Percentiles rank a stretch among this genome's conserved stretches.
Conservation (phyloP, 1,140 invertebrate genomes). For the Panagrolaimus sp. region DNA sequence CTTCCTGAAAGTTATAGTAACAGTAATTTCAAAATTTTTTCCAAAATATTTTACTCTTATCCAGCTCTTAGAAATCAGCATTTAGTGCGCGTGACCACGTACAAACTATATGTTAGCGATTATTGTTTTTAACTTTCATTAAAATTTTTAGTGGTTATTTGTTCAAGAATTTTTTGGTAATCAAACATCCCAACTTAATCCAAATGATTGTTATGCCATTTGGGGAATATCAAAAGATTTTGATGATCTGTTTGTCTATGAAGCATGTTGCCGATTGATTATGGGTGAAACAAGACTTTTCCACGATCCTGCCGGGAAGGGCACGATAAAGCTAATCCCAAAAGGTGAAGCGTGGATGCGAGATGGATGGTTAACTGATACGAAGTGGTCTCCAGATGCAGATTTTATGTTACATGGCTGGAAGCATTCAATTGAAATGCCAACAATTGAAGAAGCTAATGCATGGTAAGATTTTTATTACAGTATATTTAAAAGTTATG, state of each 20-base stretch:
- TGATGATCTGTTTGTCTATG: conserved; percentile 33
- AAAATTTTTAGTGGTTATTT: conserved; percentile 9
- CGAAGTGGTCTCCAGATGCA: conserved; percentile 28
- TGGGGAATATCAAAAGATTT: conserved; percentile 22
- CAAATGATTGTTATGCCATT: background rate
- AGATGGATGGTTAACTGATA: conserved; percentile 40
- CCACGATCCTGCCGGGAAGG: conserved; percentile 18
- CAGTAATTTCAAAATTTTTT: conserved; percentile 34
- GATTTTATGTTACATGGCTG: conserved; percentile 28
- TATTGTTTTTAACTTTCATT: no score
- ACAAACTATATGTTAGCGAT: no score
- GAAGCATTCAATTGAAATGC: conserved; percentile 16
- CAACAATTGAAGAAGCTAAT: background rate
- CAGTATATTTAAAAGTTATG: no score
- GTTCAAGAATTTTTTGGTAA: background rate
- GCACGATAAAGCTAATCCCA: background rate
- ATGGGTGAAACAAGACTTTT: conserved; percentile 23
- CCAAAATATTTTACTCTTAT: background rate
- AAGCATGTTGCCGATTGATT: conserved; percentile 37
- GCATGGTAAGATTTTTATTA: background rate
- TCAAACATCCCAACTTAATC: background rate
- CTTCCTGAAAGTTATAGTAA: no score
- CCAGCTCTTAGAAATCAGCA: background rate
- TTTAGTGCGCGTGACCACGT: no score
- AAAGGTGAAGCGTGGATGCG: conserved; percentile 30